Evolutionary conservation across 2,113 vertebrate genomes (phyloP).

Genomic region (Osmerus eperlanus): DNA sequence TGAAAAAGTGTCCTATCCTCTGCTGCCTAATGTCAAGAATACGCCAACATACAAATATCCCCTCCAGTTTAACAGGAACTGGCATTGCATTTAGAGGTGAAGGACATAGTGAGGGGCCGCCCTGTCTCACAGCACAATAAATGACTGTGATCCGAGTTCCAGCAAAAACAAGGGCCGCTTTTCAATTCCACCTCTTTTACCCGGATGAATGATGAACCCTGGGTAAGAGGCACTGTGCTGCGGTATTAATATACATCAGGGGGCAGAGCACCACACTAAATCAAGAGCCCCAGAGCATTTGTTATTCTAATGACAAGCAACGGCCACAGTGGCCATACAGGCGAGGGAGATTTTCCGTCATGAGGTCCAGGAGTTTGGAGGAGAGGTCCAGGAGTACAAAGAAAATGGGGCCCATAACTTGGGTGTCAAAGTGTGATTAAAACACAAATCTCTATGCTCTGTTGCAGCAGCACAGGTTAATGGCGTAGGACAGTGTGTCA

Average conservation of each 20-base stretch:
- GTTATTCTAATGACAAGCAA: conserved; percentile 65
- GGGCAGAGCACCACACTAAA: conserved; percentile 61
- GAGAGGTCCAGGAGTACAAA: not conserved
- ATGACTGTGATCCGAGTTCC: conserved; percentile 57
- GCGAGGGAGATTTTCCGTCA: conserved; percentile 18
- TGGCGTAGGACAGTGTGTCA: not conserved
- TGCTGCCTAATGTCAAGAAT: not conserved
- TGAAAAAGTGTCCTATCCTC: not conserved
- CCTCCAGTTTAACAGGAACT: conserved; percentile 36
- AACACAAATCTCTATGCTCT: not conserved
- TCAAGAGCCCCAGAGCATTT: conserved; percentile 56
- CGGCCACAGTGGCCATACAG: conserved; percentile 23
- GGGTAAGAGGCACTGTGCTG: conserved; percentile 56
- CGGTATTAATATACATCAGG: conserved; percentile 70
- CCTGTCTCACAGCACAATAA: conserved; percentile 60
- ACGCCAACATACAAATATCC: conserved; percentile 27
- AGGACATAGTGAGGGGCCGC: conserved; percentile 46
- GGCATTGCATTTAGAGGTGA: conserved; percentile 47
- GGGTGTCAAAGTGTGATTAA: not conserved
- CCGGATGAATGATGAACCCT: conserved; percentile 61
- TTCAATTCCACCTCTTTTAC: conserved; percentile 64
- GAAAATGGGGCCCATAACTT: not conserved
- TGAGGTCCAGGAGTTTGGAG: not conserved
- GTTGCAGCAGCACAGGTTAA: not conserved
- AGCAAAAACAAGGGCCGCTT: conserved; percentile 64